Evolutionary conservation across 1,140 invertebrate genomes (phyloP), one percentile per base, ranked within the genome.

Genomic region (Formica exsecta): DNA sequence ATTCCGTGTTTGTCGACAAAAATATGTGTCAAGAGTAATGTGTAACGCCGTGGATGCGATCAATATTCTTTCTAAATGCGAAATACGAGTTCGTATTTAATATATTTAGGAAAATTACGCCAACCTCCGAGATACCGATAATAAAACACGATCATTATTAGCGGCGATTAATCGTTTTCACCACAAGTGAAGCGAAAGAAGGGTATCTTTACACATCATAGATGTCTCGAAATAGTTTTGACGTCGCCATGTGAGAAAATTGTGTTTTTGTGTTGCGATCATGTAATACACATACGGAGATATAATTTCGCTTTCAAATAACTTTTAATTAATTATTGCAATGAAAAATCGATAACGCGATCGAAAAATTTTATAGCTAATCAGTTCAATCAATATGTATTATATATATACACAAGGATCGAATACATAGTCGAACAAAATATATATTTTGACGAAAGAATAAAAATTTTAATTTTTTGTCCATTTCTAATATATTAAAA

Each of bases 61-160:
- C 54, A 19, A 83, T 87, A 84, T 41, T 64, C 41, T 65, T 41
- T 54, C 44, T 76, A 44, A 48, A 85, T 79, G 83, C 48, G 74
- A 32, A 11, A 9, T 68, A 59, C 22, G 68, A 89, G 62, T 73
- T 80, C 0, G 81, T 83, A 61, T 90, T 91, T 57, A 51, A 13
- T 51, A 19, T 51, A 51, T 51, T 51, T 51, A 51, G 3, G 16
- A 71, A 89, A 65, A 84, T 84, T 25, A 59, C 87, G 51, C 71
- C 79, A 51, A 44, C 48, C 62, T 75, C 29, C 79, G 38, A 32
- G 29, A 48, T 48, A 29, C 19, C 16, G 19, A 85, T 85, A 7
- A 6, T 54, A 5, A 86, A 36, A 19, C n/a, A 68, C 29, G 68
- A 41, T 51, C 65, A 85, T 0, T 51, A 79, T 66, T 0, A 81